A percentile compares a stretch with the other conserved stretches of the same genome.
Conservation (phyloP, 1,140 invertebrate genomes). For the Rhopalosiphum padi region DNA sequence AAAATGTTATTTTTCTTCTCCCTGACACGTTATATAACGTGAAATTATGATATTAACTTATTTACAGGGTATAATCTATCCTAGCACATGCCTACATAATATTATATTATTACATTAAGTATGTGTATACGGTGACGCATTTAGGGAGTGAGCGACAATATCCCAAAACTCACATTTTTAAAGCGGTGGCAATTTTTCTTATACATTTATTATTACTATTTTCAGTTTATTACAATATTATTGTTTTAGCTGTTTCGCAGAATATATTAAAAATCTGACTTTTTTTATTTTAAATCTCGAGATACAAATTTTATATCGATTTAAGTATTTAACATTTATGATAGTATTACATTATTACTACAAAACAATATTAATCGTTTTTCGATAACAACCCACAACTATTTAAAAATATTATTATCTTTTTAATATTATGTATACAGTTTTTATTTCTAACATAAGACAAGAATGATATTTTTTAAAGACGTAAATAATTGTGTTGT, state of each 20-base stretch:
- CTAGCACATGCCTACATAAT: not conserved
- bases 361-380: not conserved
- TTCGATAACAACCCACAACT: not conserved
- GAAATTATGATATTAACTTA: not conserved
- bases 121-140: too few relatives aligned
- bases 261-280: too few relatives aligned
- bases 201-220: not conserved
- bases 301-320: too few relatives aligned
- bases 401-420: not conserved
- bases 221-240: not conserved
- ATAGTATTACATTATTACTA: not conserved
- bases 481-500: not conserved
- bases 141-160: too few relatives aligned
- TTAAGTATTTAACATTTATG: too few relatives aligned
- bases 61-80: not conserved
- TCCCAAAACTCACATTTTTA: too few relatives aligned
- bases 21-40: not conserved
- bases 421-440: not conserved
- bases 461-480: not conserved
- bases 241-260: not conserved
- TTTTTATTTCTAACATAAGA: not conserved
- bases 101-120: too few relatives aligned
- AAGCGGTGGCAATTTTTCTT: too few relatives aligned
- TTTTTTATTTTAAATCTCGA: not conserved
- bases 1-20: not conserved